Percentiles rank a stretch among this genome's conserved stretches.
Conservation (phyloP, 2,888 invertebrate species). For the Sphinx pinastri region DNA sequence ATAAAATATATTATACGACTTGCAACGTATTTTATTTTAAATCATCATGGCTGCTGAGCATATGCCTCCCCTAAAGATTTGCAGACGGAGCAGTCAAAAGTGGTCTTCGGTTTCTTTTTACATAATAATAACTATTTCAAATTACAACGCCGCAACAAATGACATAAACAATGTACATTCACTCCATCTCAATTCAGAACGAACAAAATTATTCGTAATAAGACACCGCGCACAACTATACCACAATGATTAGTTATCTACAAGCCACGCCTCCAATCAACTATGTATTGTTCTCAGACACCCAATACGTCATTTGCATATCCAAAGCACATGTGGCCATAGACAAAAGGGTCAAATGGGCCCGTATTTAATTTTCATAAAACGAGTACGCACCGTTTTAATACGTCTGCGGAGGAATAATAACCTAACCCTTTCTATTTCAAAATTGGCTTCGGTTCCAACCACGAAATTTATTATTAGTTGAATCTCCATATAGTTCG, state of each 20-base stretch:
- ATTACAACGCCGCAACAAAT: too few species aligned
- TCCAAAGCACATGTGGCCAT: slow-evolving; percentile 79
- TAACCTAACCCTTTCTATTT: slow-evolving; percentile 75
- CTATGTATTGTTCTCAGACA: slow-evolving; percentile 63
- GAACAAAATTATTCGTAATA: not conserved
- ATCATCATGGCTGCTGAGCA: too few species aligned
- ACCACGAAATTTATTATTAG: slow-evolving; percentile 58
- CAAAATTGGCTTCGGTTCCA: slow-evolving; percentile 68
- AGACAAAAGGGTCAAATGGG: slow-evolving; percentile 75
- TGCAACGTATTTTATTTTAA: too few species aligned
- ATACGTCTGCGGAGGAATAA: slow-evolving; percentile 76
- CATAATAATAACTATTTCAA: too few species aligned
- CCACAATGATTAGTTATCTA: slow-evolving; percentile 14
- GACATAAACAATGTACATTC: too few species aligned
- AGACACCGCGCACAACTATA: slow-evolving; percentile 30
- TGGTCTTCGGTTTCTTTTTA: too few species aligned
- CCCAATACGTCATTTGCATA: slow-evolving; percentile 81
- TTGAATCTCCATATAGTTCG: slow-evolving; percentile 34
- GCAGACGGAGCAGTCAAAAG: too few species aligned
- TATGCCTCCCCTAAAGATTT: too few species aligned
- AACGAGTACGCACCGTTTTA: slow-evolving; percentile 77
- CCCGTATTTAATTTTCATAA: slow-evolving; percentile 82
- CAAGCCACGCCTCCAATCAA: slow-evolving; percentile 53
- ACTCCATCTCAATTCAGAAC: too few species aligned
- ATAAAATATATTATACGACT: too few species aligned